Percentiles rank a stretch among this genome's conserved stretches.
These are phyloP conservation scores for Haemorhous mexicanus DNA, from an alignment of 2,113 vertebrate genomes.

Conservation along the genomic window DNA sequence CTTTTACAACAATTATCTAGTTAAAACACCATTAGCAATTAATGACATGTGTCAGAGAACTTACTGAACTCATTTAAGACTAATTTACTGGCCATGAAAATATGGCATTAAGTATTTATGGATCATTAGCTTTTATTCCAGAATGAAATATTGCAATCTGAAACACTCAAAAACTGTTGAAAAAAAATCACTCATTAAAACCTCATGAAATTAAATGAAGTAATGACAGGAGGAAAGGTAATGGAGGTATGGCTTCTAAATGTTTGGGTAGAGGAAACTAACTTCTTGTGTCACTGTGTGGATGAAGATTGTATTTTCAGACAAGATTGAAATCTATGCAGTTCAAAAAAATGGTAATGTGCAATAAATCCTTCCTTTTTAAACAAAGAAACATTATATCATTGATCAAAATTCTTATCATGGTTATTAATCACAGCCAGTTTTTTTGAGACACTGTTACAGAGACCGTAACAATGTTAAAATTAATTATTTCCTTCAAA, in stretches of 20 bases:
- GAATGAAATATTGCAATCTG: slow-evolving; percentile 76
- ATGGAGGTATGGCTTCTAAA: slow-evolving; percentile 21
- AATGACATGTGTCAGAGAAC: slow-evolving; percentile 78
- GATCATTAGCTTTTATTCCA: slow-evolving; percentile 79
- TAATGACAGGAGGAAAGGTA: slow-evolving; percentile 22
- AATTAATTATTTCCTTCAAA: slow-evolving; percentile 74
- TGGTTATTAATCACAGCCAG: slow-evolving; percentile 71
- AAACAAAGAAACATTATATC: slow-evolving; percentile 53
- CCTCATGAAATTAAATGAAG: slow-evolving; percentile 61
- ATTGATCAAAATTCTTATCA: slow-evolving; percentile 74
- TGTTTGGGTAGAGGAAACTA: slow-evolving; percentile 23
- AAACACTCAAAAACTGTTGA: slow-evolving; percentile 63
- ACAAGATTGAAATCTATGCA: slow-evolving; percentile 73
- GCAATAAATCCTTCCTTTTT: slow-evolving; percentile 62
- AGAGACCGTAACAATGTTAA: slow-evolving; percentile 71
- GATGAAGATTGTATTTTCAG: slow-evolving; percentile 70
- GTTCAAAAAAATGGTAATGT: slow-evolving; percentile 68
- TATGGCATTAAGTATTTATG: slow-evolving; percentile 83
- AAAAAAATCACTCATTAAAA: slow-evolving; percentile 71
- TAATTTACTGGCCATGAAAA: slow-evolving; percentile 84
- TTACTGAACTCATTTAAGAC: slow-evolving; percentile 82
- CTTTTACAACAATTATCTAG: slow-evolving; percentile 75
- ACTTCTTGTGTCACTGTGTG: slow-evolving; percentile 58
- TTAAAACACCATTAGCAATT: slow-evolving; percentile 81
- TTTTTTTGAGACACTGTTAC: slow-evolving; percentile 72